Evolutionary conservation across 2,113 vertebrate species (phyloP).

Genomic region (Cairina moschata): DNA sequence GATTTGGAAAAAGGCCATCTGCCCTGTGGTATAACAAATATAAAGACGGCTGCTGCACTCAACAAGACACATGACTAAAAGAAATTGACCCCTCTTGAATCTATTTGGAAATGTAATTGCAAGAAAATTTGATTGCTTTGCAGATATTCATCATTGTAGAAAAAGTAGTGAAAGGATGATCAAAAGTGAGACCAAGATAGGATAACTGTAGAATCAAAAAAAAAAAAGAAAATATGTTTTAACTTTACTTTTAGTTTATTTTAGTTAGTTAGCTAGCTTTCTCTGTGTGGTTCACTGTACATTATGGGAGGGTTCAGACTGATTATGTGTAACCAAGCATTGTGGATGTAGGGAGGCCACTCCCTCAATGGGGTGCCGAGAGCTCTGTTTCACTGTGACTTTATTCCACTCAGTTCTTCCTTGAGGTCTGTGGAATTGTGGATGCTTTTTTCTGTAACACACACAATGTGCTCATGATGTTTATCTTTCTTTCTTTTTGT

Average conservation of each 20-base stretch:
- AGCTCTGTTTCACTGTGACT: not conserved
- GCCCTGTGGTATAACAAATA: not conserved
- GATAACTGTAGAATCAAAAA: not conserved
- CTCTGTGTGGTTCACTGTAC: not conserved
- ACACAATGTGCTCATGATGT: not conserved
- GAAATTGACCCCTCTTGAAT: not conserved
- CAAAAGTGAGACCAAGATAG: not conserved
- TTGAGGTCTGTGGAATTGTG: not conserved
- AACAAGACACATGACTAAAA: not conserved
- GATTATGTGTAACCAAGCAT: fast-evolving
- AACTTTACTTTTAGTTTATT: not conserved
- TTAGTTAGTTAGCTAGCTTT: not conserved
- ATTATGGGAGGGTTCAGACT: not conserved
- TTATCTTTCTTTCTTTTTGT: not conserved
- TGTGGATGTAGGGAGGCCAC: not conserved
- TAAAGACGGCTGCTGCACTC: not conserved
- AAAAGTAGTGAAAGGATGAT: not conserved
- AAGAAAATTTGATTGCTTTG: not conserved
- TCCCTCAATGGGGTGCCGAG: not conserved
- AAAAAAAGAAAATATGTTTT: not conserved
- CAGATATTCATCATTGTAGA: not conserved
- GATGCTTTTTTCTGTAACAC: not conserved
- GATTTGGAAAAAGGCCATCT: not conserved
- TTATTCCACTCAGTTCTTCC: not conserved
- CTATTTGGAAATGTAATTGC: not conserved